phyloP scores from a whole-genome alignment of 2,113 vertebrate genomes.

The Semnopithecus entellus region DNA sequence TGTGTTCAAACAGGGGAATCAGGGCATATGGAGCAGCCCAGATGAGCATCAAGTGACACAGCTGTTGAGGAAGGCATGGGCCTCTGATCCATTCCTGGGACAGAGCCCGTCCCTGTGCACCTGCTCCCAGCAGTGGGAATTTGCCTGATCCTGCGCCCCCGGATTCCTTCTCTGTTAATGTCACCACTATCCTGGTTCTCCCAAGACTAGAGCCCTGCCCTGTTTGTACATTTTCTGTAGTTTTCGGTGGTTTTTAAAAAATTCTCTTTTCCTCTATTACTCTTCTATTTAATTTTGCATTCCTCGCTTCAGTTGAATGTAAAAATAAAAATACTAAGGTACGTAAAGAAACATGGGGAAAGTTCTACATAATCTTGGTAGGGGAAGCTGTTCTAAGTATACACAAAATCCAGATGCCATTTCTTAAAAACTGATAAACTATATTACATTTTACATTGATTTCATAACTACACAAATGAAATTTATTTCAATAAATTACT shows the following conservation, averaged over 20 bases:
- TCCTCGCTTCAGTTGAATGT: neutral
- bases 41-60: neutral
- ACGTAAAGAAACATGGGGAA: neutral
- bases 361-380: neutral
- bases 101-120: neutral
- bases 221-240: neutral
- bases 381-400: neutral
- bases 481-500: neutral
- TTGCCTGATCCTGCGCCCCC: neutral
- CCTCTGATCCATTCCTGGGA: neutral
- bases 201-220: neutral
- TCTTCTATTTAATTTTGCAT: neutral
- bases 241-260: neutral
- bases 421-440: neutral
- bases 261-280: neutral
- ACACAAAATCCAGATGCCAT: neutral
- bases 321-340: neutral
- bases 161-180: neutral
- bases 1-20: neutral
- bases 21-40: neutral
- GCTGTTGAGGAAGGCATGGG: neutral
- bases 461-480: neutral
- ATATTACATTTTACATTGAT: neutral
- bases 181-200: fast-evolving
- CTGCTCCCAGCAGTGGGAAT: neutral